Evolutionary conservation across 2,113 vertebrate genomes (phyloP).

Genomic region (Saccopteryx bilineata): DNA sequence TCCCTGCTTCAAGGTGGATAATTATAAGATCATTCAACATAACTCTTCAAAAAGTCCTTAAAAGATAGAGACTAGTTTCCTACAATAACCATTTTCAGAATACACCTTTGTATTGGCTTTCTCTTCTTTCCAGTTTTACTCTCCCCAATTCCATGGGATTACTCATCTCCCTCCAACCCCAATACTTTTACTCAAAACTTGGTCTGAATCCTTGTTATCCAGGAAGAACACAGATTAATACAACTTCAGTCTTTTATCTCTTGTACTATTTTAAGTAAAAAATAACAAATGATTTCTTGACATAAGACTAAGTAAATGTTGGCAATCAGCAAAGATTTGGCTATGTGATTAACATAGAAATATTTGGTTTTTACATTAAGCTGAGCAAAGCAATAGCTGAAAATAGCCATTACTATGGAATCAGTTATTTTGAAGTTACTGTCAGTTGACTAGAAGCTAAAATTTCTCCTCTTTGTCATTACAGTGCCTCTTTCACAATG

Average conservation of each 20-base stretch:
- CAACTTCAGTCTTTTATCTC: neutral
- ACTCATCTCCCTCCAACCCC: neutral
- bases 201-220: neutral
- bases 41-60: neutral
- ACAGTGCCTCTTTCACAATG: neutral
- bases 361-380: constrained; percentile 25
- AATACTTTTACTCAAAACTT: neutral
- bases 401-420: constrained; percentile 8
- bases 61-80: neutral
- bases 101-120: neutral
- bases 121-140: neutral
- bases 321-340: neutral
- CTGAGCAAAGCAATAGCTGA: constrained; percentile 45
- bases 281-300: constrained; percentile 31
- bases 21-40: neutral
- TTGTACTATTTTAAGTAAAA: neutral
- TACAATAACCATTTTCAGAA: neutral
- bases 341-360: constrained; percentile 58
- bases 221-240: neutral
- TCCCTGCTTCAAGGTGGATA: neutral
- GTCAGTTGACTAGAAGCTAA: neutral
- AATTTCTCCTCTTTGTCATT: constrained; percentile 1
- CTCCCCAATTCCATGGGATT: neutral
- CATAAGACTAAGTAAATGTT: neutral
- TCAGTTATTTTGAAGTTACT: constrained; percentile 55